Percentiles rank a stretch among this genome's conserved stretches.
Conservation (phyloP, 2,797 vertebrate genomes). For the Glossophaga mutica region DNA sequence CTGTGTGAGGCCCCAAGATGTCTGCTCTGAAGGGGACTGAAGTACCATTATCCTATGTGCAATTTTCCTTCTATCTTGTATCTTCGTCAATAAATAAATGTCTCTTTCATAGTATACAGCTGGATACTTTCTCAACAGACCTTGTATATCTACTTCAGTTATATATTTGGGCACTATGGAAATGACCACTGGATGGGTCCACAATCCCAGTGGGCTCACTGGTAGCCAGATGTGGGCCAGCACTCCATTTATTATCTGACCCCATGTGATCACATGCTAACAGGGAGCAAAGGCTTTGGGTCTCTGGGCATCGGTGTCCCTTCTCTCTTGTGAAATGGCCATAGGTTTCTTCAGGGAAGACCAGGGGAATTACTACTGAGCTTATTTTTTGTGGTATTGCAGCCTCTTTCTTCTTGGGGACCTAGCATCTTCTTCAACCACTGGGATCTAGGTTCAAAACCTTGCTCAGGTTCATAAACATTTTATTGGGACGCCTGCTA, state of each 20-base stretch:
- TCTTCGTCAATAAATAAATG: not conserved
- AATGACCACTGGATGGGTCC: not conserved
- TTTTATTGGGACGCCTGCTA: not conserved
- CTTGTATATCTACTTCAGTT: not conserved
- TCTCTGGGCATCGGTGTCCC: not conserved
- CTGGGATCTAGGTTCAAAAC: not conserved
- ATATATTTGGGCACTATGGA: not conserved
- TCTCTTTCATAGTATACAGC: not conserved
- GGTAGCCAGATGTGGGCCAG: not conserved
- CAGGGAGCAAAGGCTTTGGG: not conserved
- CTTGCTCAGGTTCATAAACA: not conserved
- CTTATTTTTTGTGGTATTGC: not conserved
- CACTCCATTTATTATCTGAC: not conserved
- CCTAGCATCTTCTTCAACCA: not conserved
- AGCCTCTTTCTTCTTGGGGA: not conserved
- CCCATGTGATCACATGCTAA: not conserved
- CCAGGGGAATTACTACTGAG: not conserved
- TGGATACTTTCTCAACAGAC: not conserved
- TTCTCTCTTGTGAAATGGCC: not conserved
- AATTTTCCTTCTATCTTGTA: not conserved
- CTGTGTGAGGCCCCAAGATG: not conserved
- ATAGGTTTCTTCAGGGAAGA: not conserved
- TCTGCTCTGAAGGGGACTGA: not conserved
- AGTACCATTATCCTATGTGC: not conserved
- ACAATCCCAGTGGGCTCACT: not conserved